Evolutionary conservation across 2,888 invertebrate species (phyloP), one percentile per base, ranked within the genome.

Genomic region (Tipula helvola): DNA sequence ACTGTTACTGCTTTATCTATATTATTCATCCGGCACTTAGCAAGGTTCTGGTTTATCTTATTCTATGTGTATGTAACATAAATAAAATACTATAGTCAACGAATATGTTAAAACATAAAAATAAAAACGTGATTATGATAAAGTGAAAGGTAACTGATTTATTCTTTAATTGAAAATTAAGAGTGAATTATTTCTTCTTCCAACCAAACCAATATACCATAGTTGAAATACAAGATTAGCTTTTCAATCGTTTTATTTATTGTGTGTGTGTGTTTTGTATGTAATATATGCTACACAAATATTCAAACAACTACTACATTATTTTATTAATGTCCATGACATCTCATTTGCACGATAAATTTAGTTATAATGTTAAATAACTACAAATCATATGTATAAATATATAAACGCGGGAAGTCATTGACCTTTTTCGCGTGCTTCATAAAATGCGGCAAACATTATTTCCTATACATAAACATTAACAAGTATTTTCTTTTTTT

Each of bases 91-190:
- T 16, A n/a, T n/a, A 71, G 18, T 10, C 71, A 10, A 12, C 28
- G 71, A 71, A 71, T n/a, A 71, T 28, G 71, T 71, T 71, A 71
- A 71, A 28, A 28, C 28, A 28, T 28, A 28, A 28, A 18, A 2
- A 71, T 71, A 28, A 71, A 71, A 71, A 71, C 71, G 71, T 71
- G 71, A 71, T 71, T 71, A 71, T 71, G 28, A 71, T 71, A 71
- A 71, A 71, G 71, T 71, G 71, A 71, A 71, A 71, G 71, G 71
- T 71, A 71, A 71, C 71, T 71, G 71, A 71, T 71, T 71, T 71
- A 71, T 71, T 71, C 71, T 71, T 71, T 71, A 28, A 71, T 71
- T 71, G 71, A 71, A 71, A 71, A 71, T 28, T 71, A 28, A 71
- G 71, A 71, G 71, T 71, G 71, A 71, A 71, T 71, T 71, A 28